phyloP scores from a whole-genome alignment of 2,113 vertebrate genomes.

The Echinops telfairi region DNA sequence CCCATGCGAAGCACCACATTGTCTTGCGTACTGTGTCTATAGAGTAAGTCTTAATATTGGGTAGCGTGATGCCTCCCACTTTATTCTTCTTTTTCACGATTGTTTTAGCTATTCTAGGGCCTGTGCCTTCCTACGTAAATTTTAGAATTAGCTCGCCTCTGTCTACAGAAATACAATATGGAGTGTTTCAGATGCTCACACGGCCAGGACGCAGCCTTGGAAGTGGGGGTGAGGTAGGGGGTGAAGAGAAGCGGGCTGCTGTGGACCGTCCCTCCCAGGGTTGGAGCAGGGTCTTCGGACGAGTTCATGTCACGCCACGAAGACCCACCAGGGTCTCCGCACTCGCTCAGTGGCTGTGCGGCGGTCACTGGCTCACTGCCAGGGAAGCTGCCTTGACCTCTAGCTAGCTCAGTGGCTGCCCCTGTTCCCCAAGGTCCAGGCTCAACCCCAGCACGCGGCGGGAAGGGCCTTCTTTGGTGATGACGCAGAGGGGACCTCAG shows the following conservation, averaged over 20 bases:
- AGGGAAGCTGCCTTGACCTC: not conserved
- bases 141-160: not conserved
- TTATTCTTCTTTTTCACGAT: not conserved
- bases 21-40: no score
- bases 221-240: no score
- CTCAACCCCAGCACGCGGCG: no score
- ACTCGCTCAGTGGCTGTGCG: no score
- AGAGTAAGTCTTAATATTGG: not conserved
- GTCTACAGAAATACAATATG: not conserved
- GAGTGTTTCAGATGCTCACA: not conserved
- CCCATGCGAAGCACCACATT: not conserved
- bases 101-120: not conserved
- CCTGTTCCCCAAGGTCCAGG: rapidly evolving
- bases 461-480: not conserved
- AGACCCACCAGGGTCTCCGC: not conserved
- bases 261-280: rapidly evolving
- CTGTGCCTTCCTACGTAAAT: not conserved
- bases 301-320: no score
- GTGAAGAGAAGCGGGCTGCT: no score
- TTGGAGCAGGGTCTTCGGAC: not conserved
- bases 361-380: rapidly evolving
- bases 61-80: not conserved
- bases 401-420: not conserved
- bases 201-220: not conserved
- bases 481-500: no score